Conservation (phyloP, 2,113 vertebrate species). For the Peromyscus californicus region DNA sequence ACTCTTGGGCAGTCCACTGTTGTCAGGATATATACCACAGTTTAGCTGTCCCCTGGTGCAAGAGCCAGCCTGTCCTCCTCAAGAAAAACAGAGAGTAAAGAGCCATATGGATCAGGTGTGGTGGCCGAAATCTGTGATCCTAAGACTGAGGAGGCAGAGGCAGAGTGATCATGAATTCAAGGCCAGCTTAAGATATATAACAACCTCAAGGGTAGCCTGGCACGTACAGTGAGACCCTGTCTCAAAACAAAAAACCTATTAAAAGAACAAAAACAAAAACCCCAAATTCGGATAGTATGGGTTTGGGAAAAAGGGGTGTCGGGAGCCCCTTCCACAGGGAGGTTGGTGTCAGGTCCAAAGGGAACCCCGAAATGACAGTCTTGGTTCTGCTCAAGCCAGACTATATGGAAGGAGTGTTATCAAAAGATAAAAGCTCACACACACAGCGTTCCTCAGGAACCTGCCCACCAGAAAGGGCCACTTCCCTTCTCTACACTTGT, state of each 20-base stretch:
- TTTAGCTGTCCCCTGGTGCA: not conserved
- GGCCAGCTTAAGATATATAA: not conserved
- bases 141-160: not conserved
- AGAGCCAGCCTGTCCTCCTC: not conserved
- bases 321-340: not conserved
- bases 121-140: not conserved
- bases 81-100: not conserved
- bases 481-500: not conserved
- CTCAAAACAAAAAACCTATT: not conserved
- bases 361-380: not conserved
- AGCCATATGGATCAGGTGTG: not conserved
- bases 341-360: not conserved
- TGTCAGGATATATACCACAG: accelerated
- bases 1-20: too few species aligned
- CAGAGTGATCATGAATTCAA: not conserved
- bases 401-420: too few species aligned
- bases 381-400: not conserved
- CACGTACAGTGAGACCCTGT: not conserved
- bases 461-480: not conserved
- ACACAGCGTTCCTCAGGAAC: not conserved
- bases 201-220: not conserved
- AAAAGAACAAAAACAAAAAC: not conserved
- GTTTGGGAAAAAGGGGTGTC: not conserved
- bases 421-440: not conserved
- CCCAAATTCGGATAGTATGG: not conserved